These are phyloP conservation scores for Aeoliscus strigatus DNA, from an alignment of 2,797 vertebrate species.

Conservation along the genomic window DNA sequence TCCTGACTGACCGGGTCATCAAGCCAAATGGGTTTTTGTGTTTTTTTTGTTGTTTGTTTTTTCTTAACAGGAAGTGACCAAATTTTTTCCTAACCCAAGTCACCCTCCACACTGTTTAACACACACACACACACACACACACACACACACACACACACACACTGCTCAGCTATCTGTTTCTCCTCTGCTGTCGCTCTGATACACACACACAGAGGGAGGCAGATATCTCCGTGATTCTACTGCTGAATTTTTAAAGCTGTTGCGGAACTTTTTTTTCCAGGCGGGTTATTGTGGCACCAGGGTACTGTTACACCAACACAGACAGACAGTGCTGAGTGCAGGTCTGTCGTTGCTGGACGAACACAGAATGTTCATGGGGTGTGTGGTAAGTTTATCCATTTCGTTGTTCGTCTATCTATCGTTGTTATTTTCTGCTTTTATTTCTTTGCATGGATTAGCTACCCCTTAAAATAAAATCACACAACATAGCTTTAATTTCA, in stretches of 20 bases:
- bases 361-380: constrained; percentile 36
- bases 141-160: constrained; percentile 4
- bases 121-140: constrained; percentile 19
- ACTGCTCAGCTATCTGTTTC: constrained; percentile 55
- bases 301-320: constrained; percentile 53
- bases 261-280: constrained; percentile 73
- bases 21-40: constrained; percentile 14
- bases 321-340: too few species aligned
- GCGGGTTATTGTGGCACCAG: constrained; percentile 70
- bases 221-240: constrained; percentile 70
- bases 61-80: constrained; percentile 56
- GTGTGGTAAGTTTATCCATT: constrained; percentile 35
- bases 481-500: too few species aligned
- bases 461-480: too few species aligned
- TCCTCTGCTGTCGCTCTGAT: constrained; percentile 53
- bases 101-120: constrained; percentile 31
- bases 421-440: neutral
- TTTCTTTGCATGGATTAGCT: too few species aligned
- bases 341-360: constrained; percentile 37
- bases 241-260: constrained; percentile 81
- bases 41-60: constrained; percentile 29
- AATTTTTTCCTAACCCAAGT: constrained; percentile 43
- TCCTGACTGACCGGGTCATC: constrained; percentile 11
- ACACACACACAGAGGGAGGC: constrained; percentile 37
- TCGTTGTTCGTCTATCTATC: neutral